A percentile compares a stretch with the other conserved stretches of the same genome.
Evolutionary conservation across 2,888 invertebrate genomes (phyloP).

Genomic region (Bellardia pandia): DNA sequence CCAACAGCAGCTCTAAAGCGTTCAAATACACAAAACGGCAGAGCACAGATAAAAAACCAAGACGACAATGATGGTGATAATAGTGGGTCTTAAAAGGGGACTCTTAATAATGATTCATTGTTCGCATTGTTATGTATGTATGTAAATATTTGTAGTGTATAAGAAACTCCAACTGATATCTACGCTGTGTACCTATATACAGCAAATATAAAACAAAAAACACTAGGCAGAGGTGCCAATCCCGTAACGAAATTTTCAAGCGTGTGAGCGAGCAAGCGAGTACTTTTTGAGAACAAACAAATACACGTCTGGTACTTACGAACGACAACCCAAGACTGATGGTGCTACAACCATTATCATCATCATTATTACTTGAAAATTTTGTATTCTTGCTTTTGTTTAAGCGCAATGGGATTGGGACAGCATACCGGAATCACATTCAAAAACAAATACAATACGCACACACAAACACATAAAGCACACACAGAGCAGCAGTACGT

Average conservation of each 20-base stretch:
- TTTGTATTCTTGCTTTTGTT: constrained; percentile 62
- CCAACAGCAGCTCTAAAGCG: constrained; percentile 29
- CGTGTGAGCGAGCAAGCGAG: constrained; percentile 51
- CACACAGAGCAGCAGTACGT: constrained; percentile 9
- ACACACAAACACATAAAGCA: constrained; percentile 34
- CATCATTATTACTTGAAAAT: constrained; percentile 61
- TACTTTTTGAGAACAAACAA: constrained; percentile 28
- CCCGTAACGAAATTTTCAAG: constrained; percentile 44
- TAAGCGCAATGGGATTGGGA: constrained; percentile 74
- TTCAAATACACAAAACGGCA: constrained; percentile 39
- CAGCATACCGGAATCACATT: constrained; percentile 62
- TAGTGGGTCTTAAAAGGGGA: constrained; percentile 54
- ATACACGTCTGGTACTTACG: constrained; percentile 68
- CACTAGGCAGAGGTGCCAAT: constrained; percentile 67
- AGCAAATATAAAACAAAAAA: constrained; percentile 9
- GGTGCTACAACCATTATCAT: constrained; percentile 62
- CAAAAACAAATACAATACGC: constrained; percentile 11
- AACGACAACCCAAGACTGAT: constrained; percentile 75
- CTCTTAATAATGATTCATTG: constrained; percentile 54
- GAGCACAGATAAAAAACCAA: constrained; percentile 9
- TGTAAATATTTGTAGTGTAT: constrained; percentile 38
- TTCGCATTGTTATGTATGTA: background rate
- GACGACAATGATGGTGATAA: constrained; percentile 38
- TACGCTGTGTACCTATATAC: background rate
- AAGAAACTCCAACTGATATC: constrained; percentile 23